These are phyloP conservation scores for Myopa testacea DNA, from an alignment of 2,888 invertebrate genomes.

Conservation along the genomic window DNA sequence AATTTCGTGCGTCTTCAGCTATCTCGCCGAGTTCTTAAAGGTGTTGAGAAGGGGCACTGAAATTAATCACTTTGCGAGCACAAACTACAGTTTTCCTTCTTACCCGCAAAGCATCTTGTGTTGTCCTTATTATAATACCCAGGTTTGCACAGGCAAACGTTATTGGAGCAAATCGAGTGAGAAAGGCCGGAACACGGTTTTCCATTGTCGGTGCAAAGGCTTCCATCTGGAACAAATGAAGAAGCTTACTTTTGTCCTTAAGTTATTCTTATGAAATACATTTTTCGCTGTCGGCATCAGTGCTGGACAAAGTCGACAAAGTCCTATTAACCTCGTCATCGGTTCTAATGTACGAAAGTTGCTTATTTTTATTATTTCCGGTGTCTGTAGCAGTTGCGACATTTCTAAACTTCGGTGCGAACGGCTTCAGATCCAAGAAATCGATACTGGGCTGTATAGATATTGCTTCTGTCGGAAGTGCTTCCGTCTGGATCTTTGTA, in stretches of 20 bases:
- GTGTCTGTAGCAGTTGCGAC: conserved; percentile 56
- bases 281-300: conserved; percentile 61
- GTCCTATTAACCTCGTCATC: conserved; percentile 65
- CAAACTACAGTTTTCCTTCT: background rate
- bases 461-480: conserved; percentile 52
- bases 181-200: conserved; percentile 59
- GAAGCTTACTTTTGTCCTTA: background rate
- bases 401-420: conserved; percentile 55
- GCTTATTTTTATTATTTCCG: conserved; percentile 52
- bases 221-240: conserved; percentile 55
- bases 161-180: conserved; percentile 64
- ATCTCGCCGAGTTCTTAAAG: conserved; percentile 65
- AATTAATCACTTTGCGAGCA: background rate
- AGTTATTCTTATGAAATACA: conserved; percentile 50
- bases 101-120: conserved; percentile 65
- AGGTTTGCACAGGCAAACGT: conserved; percentile 61
- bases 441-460: conserved; percentile 66
- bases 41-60: background rate
- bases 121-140: conserved; percentile 61
- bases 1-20: conserved; percentile 62
- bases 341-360: conserved; percentile 45
- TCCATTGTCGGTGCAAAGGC: conserved; percentile 60
- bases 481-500: conserved; percentile 38
- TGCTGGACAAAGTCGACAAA: conserved; percentile 63
- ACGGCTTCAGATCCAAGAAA: conserved; percentile 58